phyloP scores from a whole-genome alignment of 2,797 vertebrate genomes.

The Borostomias antarcticus region DNA sequence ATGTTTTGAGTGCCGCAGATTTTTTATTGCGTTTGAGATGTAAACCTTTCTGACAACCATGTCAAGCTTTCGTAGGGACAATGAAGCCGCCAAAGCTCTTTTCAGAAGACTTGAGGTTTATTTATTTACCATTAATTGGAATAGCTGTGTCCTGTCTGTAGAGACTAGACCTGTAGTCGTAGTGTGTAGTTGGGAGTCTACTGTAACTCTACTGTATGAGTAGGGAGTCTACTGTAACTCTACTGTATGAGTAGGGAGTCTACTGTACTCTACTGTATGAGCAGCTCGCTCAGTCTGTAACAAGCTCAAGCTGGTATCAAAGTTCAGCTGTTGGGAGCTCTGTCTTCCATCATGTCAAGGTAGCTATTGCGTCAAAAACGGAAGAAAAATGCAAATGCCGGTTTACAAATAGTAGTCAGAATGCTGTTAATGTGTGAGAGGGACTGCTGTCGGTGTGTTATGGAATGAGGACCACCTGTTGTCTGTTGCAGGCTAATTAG shows the following conservation, averaged over 20 bases:
- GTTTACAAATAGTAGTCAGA: neutral
- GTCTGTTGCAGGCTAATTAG: too few relatives aligned
- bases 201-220: neutral
- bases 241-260: neutral
- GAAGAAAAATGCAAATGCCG: neutral
- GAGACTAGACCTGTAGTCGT: slow-evolving; percentile 3
- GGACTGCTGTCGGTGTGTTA: too few relatives aligned
- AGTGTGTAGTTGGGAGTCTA: slow-evolving; percentile 10
- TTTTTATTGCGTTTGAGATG: neutral
- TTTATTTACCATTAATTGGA: slow-evolving; percentile 26
- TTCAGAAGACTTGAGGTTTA: slow-evolving; percentile 73
- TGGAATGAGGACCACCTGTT: too few relatives aligned
- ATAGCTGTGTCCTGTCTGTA: slow-evolving; percentile 40
- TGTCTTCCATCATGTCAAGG: neutral
- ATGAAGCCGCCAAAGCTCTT: slow-evolving; percentile 69
- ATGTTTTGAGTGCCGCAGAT: neutral
- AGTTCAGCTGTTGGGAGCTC: neutral
- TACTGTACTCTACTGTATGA: neutral
- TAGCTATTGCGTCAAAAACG: neutral
- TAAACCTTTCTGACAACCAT: slow-evolving; percentile 44
- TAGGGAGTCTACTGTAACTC: neutral
- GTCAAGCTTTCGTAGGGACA: slow-evolving; percentile 70
- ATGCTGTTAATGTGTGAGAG: slow-evolving; percentile 22
- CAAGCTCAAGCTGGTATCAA: neutral
- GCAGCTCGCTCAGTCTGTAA: too few relatives aligned